Percentiles rank a stretch among this genome's conserved stretches.
Evolutionary conservation across 2,797 vertebrate species (phyloP).

Genomic region (Harpagifer antarcticus): DNA sequence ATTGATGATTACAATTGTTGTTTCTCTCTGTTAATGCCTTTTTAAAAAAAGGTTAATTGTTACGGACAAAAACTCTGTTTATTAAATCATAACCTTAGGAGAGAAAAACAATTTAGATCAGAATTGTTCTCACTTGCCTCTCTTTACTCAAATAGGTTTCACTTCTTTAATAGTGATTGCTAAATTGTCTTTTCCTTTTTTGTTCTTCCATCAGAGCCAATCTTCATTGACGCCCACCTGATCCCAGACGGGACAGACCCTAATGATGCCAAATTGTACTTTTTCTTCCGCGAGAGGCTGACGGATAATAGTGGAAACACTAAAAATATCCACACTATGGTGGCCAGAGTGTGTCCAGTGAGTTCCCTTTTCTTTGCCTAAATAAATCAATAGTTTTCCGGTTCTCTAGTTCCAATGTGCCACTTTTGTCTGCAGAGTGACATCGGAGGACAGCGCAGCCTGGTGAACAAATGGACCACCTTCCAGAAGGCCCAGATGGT

Average conservation of each 20-base stretch:
- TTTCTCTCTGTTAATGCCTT: too few species aligned
- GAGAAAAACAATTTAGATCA: too few species aligned
- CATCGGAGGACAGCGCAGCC: conserved; percentile 94
- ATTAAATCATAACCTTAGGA: too few species aligned
- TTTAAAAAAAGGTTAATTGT: too few species aligned
- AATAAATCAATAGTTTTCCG: not conserved
- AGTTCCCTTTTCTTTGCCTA: conserved; percentile 62
- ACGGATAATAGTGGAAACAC: conserved; percentile 95
- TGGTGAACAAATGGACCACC: conserved; percentile 99
- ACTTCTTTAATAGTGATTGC: not conserved
- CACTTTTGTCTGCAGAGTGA: conserved; percentile 85
- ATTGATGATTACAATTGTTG: too few species aligned
- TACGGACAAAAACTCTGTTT: too few species aligned
- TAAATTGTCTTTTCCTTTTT: not conserved
- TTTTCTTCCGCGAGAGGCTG: conserved; percentile 96
- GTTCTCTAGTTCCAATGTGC: conserved; percentile 4
- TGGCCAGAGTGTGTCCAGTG: conserved; percentile 97
- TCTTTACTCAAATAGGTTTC: too few species aligned
- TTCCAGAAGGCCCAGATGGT: conserved; percentile 97
- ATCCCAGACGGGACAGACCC: conserved; percentile 96
- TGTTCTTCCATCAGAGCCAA: conserved; percentile 87
- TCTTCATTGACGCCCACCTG: conserved; percentile 95
- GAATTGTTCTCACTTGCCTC: too few species aligned
- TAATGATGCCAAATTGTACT: conserved; percentile 95
- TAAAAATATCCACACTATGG: conserved; percentile 96